Percentiles rank a stretch among this genome's conserved stretches.
These are phyloP conservation scores for Cassiopea xamachana DNA, from an alignment of 30 jellyfish, hydroid and myxozoan genomes.

Conservation along the genomic window DNA sequence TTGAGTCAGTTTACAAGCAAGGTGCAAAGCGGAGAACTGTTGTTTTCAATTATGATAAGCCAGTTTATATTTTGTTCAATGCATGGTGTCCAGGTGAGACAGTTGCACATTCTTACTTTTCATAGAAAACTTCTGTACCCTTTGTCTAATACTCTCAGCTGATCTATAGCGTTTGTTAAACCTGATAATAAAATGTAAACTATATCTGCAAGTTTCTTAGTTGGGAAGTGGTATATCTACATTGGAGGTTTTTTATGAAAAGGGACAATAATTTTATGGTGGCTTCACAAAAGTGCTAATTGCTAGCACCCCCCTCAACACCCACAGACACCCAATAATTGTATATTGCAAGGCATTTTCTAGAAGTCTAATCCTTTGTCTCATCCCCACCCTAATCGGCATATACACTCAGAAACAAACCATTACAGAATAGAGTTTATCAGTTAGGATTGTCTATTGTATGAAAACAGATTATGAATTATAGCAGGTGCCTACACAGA, in stretches of 20 bases:
- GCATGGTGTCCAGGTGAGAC: constrained; percentile 78
- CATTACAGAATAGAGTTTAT: too few relatives aligned
- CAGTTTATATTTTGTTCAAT: constrained; percentile 66
- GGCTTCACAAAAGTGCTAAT: too few relatives aligned
- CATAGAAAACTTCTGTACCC: background rate
- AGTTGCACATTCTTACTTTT: background rate
- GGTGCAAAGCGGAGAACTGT: constrained; percentile 42
- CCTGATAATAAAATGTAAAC: background rate
- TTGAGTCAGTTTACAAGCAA: constrained; percentile 42
- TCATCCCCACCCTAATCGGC: too few relatives aligned
- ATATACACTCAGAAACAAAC: too few relatives aligned
- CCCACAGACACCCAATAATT: too few relatives aligned
- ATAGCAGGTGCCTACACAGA: too few relatives aligned
- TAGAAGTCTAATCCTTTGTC: too few relatives aligned
- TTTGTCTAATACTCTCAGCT: background rate
- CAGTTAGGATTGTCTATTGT: too few relatives aligned
- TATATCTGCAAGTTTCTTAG: background rate
- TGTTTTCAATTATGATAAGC: constrained; percentile 8
- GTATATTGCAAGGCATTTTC: too few relatives aligned
- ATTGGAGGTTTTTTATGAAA: background rate
- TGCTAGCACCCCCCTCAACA: too few relatives aligned
- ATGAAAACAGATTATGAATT: too few relatives aligned
- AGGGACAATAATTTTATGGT: too few relatives aligned
- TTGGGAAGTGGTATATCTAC: background rate
- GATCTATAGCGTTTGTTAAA: background rate